Evolutionary conservation across 2,888 invertebrate genomes (phyloP).

Genomic region (Saturnia japonica): DNA sequence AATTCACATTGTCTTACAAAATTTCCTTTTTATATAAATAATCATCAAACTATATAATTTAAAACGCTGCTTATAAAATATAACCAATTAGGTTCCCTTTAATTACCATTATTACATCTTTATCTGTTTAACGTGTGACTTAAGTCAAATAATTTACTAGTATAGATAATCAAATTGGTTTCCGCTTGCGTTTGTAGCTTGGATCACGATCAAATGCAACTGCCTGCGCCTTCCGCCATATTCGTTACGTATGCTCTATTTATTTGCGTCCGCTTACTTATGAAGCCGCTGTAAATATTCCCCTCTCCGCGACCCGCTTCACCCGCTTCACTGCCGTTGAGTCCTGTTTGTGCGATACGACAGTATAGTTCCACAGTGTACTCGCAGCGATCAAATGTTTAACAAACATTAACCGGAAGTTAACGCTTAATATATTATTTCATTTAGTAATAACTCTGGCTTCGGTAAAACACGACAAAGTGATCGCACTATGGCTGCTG

Average conservation of each 20-base stretch:
- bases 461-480: no score
- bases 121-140: neutral
- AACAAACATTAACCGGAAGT: neutral
- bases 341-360: neutral
- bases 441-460: neutral
- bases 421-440: neutral
- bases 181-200: neutral
- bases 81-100: neutral
- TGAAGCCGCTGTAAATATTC: constrained; percentile 30
- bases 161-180: neutral
- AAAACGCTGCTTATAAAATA: no score
- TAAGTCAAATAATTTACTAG: neutral
- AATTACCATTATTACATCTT: neutral
- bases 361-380: neutral
- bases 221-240: constrained; percentile 37
- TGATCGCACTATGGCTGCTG: no score
- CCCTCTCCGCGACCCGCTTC: constrained; percentile 17
- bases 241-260: constrained; percentile 54
- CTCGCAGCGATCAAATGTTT: neutral
- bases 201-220: constrained; percentile 25
- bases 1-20: no score
- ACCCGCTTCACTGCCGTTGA: constrained; percentile 26
- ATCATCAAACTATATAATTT: neutral
- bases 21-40: no score
- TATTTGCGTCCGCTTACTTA: constrained; percentile 43